These are phyloP conservation scores for Mesoligia furuncula DNA, from an alignment of 2,888 invertebrate genomes.

Conservation along the genomic window DNA sequence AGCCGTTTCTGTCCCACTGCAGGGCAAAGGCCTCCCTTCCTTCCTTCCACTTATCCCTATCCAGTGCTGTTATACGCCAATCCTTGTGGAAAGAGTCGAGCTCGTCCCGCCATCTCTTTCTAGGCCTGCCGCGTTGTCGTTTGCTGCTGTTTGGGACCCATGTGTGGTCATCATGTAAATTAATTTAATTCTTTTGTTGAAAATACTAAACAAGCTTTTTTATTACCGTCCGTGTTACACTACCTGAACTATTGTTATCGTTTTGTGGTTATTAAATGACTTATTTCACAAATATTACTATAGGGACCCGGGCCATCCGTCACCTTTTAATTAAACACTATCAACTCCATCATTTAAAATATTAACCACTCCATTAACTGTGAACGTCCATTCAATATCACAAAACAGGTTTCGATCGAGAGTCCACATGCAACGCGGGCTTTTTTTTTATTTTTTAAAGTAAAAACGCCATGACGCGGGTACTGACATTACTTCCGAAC, in stretches of 20 bases:
- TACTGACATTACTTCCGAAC: constrained; percentile 31
- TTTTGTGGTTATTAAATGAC: neutral
- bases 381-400: constrained; percentile 48
- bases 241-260: neutral
- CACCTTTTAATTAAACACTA: neutral
- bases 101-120: too few relatives aligned
- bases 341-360: constrained; percentile 22
- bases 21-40: too few relatives aligned
- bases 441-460: constrained; percentile 24
- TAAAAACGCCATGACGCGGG: constrained; percentile 38
- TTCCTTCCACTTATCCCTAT: too few relatives aligned
- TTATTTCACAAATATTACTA: neutral
- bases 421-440: constrained; percentile 32
- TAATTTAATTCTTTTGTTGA: neutral
- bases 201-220: neutral
- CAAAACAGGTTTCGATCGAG: constrained; percentile 46
- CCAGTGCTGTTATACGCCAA: too few relatives aligned
- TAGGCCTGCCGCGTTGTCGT: too few relatives aligned
- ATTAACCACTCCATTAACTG: constrained; percentile 61
- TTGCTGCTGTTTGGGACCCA: too few relatives aligned
- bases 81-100: too few relatives aligned
- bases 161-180: too few relatives aligned
- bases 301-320: too few relatives aligned
- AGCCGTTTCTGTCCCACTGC: too few relatives aligned
- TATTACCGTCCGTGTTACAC: neutral